Evolutionary conservation across 2,113 vertebrate species (phyloP).

Genomic region (Cyanoderma ruficeps): DNA sequence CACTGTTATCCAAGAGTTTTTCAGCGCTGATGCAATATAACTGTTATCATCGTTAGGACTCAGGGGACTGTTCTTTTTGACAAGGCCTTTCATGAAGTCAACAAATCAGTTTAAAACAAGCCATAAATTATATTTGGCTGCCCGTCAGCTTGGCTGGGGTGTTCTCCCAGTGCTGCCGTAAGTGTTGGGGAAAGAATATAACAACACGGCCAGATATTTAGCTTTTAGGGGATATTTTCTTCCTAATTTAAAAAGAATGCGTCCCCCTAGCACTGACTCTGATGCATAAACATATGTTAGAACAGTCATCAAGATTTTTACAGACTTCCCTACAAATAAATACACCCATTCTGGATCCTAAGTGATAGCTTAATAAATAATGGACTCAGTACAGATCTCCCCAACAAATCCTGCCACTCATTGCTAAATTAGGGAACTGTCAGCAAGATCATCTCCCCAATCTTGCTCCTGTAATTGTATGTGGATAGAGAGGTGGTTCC

Average conservation of each 20-base stretch:
- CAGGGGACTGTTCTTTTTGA: constrained; percentile 45
- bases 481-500: not conserved
- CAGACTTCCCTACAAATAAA: constrained; percentile 1
- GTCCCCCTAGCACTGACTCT: not conserved
- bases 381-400: not conserved
- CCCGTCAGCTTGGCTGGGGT: not conserved
- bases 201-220: not conserved
- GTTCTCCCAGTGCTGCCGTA: not conserved
- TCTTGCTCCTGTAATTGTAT: not conserved
- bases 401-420: not conserved
- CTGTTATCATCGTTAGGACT: constrained; percentile 17
- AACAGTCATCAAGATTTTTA: not conserved
- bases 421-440: not conserved
- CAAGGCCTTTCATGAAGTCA: constrained; percentile 54
- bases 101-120: constrained; percentile 43
- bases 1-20: constrained; percentile 32
- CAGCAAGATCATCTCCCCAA: not conserved
- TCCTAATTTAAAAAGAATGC: not conserved
- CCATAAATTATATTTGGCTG: constrained; percentile 51
- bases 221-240: constrained; percentile 4
- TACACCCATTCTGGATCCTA: not conserved
- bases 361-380: not conserved
- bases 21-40: not conserved
- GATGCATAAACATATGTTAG: not conserved
- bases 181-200: not conserved